These are phyloP conservation scores for Malurus elegans DNA, from an alignment of 2,113 vertebrate species.

Conservation along the genomic window DNA sequence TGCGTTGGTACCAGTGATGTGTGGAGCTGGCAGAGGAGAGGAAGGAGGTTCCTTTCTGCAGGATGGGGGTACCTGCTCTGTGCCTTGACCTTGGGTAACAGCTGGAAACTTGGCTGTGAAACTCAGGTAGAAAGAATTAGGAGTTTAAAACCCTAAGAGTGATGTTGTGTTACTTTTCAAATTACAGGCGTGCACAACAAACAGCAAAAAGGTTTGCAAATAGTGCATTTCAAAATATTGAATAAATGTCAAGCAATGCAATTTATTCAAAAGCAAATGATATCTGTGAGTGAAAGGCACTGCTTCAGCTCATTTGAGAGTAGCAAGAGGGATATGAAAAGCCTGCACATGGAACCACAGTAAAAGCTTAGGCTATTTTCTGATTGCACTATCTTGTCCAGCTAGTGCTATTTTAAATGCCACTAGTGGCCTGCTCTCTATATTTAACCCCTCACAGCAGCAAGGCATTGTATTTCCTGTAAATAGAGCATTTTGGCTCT, in stretches of 20 bases:
- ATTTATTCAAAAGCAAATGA: not conserved
- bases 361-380: constrained; percentile 38
- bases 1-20: accelerated
- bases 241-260: not conserved
- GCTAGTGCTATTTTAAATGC: constrained; percentile 45
- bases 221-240: not conserved
- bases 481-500: constrained; percentile 33
- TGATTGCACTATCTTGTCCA: constrained; percentile 35
- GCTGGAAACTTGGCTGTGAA: not conserved
- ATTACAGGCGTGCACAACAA: accelerated
- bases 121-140: not conserved
- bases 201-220: not conserved
- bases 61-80: not conserved
- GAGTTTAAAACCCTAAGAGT: accelerated
- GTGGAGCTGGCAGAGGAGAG: not conserved
- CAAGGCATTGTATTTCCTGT: constrained; percentile 43
- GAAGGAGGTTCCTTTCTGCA: not conserved
- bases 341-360: not conserved
- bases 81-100: not conserved
- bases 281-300: not conserved
- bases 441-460: constrained; percentile 41
- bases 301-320: not conserved
- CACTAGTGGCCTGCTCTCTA: constrained; percentile 38
- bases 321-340: not conserved
- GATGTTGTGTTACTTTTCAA: not conserved